These are phyloP conservation scores for Palythoa grandiflora DNA, from an alignment of 92 coral and sea anemone genomes.

Conservation along the genomic window DNA sequence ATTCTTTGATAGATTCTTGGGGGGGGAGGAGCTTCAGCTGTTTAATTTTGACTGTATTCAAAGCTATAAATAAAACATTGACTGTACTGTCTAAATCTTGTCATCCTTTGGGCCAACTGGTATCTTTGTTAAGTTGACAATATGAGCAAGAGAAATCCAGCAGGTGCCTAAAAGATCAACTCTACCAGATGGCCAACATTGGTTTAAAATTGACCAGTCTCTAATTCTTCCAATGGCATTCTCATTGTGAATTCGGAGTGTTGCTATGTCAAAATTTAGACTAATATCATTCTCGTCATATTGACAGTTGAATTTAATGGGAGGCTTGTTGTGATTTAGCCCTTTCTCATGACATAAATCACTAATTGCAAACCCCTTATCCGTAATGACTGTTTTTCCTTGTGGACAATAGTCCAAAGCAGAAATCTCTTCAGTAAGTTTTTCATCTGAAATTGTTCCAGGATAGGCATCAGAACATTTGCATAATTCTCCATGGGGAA, in stretches of 20 bases:
- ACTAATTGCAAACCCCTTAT: conserved; percentile 50
- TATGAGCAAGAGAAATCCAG: conserved; percentile 67
- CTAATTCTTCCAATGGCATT: conserved; percentile 64
- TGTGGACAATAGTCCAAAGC: conserved; percentile 59
- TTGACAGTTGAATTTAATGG: conserved; percentile 59
- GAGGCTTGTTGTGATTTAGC: conserved; percentile 63
- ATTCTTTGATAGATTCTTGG: not conserved
- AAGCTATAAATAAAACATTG: not conserved
- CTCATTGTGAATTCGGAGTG: conserved; percentile 56
- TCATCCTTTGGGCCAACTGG: conserved; percentile 34
- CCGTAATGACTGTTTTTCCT: conserved; percentile 55
- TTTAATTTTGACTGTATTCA: conserved; percentile 1
- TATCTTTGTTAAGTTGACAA: conserved; percentile 58
- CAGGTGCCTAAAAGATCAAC: conserved; percentile 66
- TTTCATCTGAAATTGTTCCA: conserved; percentile 68
- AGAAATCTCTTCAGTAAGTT: conserved; percentile 58
- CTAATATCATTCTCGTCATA: conserved; percentile 64
- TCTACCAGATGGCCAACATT: conserved; percentile 63
- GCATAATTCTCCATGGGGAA: conserved; percentile 58
- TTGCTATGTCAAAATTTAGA: conserved; percentile 65
- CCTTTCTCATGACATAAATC: conserved; percentile 67
- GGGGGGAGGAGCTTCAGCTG: conserved; percentile 7
- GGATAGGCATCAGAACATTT: conserved; percentile 65
- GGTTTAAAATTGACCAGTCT: conserved; percentile 63
- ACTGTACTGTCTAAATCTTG: not conserved